Conservation (phyloP, 2,797 vertebrate species). For the Notolepis coatsorum region DNA sequence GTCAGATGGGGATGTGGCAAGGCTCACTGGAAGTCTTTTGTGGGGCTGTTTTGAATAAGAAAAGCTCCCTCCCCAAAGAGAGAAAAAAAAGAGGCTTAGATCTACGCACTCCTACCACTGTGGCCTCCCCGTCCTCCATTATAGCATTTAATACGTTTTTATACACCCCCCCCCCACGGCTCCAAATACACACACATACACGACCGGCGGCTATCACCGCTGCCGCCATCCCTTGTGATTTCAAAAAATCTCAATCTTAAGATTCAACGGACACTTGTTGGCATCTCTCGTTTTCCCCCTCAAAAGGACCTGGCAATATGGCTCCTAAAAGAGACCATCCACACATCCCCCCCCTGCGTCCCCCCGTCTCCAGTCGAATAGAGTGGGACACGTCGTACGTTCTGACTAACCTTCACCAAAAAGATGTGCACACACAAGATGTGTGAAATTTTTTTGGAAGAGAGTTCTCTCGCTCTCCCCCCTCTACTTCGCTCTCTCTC, state of each 20-base stretch:
- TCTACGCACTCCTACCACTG: constrained; percentile 97
- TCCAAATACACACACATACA: constrained; percentile 68
- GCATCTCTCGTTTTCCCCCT: constrained; percentile 16
- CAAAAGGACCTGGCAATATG: too few species aligned
- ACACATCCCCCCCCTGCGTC: too few species aligned
- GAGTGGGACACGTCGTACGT: background rate
- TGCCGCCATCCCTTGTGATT: constrained; percentile 75
- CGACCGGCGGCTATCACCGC: constrained; percentile 31
- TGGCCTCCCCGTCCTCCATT: constrained; percentile 95
- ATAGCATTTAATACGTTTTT: constrained; percentile 95
- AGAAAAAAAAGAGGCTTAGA: constrained; percentile 96
- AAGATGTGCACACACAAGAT: too few species aligned
- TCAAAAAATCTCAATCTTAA: constrained; percentile 83
- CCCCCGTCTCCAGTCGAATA: too few species aligned
- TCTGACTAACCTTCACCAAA: constrained; percentile 25
- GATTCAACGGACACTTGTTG: constrained; percentile 78
- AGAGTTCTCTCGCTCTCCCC: constrained; percentile 45
- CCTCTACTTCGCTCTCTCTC: constrained; percentile 6
- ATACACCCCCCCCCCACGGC: constrained; percentile 69
- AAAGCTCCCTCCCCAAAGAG: constrained; percentile 93
- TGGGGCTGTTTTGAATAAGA: constrained; percentile 99
- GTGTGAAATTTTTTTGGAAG: constrained; percentile 46
- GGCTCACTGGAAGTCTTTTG: constrained; percentile 99
- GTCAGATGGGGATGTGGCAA: constrained; percentile 99
- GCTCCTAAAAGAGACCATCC: too few species aligned